These are phyloP conservation scores for Acanthochromis polyacanthus DNA, from an alignment of 2,113 vertebrate genomes.

Conservation along the genomic window DNA sequence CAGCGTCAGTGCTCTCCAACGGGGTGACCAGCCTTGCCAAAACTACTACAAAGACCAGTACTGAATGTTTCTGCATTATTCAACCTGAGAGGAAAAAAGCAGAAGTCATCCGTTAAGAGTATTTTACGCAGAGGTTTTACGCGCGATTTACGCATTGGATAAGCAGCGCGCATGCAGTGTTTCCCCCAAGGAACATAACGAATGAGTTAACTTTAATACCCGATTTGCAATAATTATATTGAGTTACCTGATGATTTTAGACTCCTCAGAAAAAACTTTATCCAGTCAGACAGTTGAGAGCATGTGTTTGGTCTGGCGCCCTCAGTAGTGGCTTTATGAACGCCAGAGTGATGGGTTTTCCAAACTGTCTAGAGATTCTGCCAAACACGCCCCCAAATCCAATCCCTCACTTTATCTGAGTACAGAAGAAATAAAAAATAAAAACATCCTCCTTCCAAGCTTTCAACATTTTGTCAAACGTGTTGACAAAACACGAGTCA, in stretches of 20 bases:
- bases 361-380: conserved; percentile 82
- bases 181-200: not conserved
- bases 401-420: conserved; percentile 32
- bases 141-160: conserved; percentile 9
- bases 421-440: not conserved
- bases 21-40: conserved; percentile 83
- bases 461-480: too few relatives aligned
- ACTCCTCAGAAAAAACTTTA: conserved; percentile 2
- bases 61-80: conserved; percentile 86
- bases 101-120: not conserved
- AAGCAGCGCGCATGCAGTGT: not conserved
- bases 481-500: too few relatives aligned
- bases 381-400: conserved; percentile 83
- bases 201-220: not conserved
- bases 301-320: conserved; percentile 57
- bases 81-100: conserved; percentile 20
- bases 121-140: conserved; percentile 64
- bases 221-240: not conserved
- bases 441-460: conserved; percentile 26
- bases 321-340: conserved; percentile 43
- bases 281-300: conserved; percentile 66
- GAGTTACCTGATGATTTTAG: conserved; percentile 54
- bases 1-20: conserved; percentile 80
- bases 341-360: conserved; percentile 66
- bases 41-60: conserved; percentile 75